Conservation (phyloP, 2,888 invertebrate genomes). For the Drosophila emarginata region DNA sequence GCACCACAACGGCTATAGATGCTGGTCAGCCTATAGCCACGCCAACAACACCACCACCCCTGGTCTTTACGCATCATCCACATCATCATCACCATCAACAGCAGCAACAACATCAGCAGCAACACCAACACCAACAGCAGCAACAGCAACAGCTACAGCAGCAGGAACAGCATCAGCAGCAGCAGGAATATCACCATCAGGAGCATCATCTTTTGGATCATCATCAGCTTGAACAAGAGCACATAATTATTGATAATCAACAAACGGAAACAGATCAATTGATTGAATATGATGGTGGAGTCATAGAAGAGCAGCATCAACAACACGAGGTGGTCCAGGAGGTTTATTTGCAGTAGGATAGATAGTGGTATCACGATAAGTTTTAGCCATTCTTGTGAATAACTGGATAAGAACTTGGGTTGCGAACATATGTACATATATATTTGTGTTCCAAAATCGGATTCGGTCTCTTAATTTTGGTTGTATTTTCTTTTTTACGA, state of each 20-base stretch:
- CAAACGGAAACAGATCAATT: constrained; percentile 71
- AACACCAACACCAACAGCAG: neutral
- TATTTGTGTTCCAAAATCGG: too few species aligned
- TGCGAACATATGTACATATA: neutral
- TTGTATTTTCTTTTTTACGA: too few species aligned
- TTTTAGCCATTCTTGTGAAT: constrained; percentile 30
- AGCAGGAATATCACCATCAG: constrained; percentile 61
- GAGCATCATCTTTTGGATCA: constrained; percentile 50
- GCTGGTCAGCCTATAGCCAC: constrained; percentile 61
- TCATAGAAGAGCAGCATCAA: constrained; percentile 71
- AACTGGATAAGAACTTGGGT: constrained; percentile 13
- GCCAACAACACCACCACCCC: constrained; percentile 77
- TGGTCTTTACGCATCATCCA: constrained; percentile 70
- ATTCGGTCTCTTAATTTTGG: too few species aligned
- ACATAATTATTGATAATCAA: constrained; percentile 69
- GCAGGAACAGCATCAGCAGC: constrained; percentile 14
- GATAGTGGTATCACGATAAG: constrained; percentile 28
- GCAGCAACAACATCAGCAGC: constrained; percentile 10
- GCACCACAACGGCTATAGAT: constrained; percentile 47
- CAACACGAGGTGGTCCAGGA: constrained; percentile 79
- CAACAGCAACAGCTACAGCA: neutral
- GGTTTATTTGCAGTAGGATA: constrained; percentile 73
- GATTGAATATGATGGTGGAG: constrained; percentile 73
- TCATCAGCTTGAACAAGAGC: constrained; percentile 64
- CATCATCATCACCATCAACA: constrained; percentile 53